A percentile compares a stretch with the other conserved stretches of the same genome.
These are phyloP conservation scores for Gobio gobio DNA, from an alignment of 2,113 vertebrate species.

Conservation along the genomic window DNA sequence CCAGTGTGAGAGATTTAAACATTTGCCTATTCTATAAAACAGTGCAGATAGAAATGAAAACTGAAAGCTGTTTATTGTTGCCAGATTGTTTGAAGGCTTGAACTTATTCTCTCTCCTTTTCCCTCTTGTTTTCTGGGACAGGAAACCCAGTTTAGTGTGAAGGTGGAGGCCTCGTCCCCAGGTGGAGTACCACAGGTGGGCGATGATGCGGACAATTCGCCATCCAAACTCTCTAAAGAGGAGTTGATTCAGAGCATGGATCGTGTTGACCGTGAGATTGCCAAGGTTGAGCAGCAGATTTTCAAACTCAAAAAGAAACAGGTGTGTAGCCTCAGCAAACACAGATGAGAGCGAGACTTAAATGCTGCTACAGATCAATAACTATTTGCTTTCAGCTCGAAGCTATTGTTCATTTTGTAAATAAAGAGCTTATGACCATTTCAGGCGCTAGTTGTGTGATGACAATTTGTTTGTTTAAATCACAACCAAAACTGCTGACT, in stretches of 20 bases:
- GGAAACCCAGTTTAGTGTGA: conserved; percentile 89
- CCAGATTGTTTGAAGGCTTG: background rate
- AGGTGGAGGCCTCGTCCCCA: conserved; percentile 83
- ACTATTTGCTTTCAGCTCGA: background rate
- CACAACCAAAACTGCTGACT: background rate
- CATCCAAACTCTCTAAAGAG: conserved; percentile 98
- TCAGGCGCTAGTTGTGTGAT: background rate
- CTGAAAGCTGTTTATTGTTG: too few relatives aligned
- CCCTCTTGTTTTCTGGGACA: conserved; percentile 62
- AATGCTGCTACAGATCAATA: background rate
- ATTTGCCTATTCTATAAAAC: background rate
- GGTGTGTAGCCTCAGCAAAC: conserved; percentile 71
- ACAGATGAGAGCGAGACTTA: background rate
- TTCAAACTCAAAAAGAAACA: conserved; percentile 98
- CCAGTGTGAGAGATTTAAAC: background rate
- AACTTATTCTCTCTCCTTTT: background rate
- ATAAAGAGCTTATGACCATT: background rate
- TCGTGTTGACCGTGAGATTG: conserved; percentile 95
- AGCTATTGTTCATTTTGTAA: background rate
- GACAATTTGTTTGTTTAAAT: background rate
- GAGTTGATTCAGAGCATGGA: conserved; percentile 99
- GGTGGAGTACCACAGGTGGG: conserved; percentile 79
- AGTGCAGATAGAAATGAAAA: too few relatives aligned
- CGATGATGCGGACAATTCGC: conserved; percentile 93
- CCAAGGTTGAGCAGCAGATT: conserved; percentile 98